Base-by-base conservation (phyloP, 1,140 invertebrate species). In the Danaus melanippus region DNA sequence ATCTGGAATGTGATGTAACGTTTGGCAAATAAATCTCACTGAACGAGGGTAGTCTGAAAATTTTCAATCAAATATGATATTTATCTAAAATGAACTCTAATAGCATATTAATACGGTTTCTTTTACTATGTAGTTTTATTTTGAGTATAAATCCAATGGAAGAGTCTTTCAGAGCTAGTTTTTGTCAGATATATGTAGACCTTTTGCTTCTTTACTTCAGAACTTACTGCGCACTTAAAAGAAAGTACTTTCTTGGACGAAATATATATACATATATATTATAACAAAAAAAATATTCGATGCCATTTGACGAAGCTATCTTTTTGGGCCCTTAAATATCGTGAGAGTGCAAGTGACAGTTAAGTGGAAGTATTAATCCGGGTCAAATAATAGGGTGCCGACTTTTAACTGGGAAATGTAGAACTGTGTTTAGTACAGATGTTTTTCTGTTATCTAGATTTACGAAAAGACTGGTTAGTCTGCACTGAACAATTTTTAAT, bases 1-100 rank as follows among this genome's bases (percentile, higher is more conserved):
- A 75, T 76, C 69, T 69, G 69, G 71, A 68, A 57, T 71, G 58
- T 63, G 67, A 67, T 73, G 71, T 78, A 74, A 74, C 72, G 67
- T 63, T 69, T 69, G 66, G 64, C 69, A 76, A 74, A 74, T 69
- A 71, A 70, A 67, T 70, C 51, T 69, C 58, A 46, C 50, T 50
- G 44, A 59, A 67, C 68, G 62, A 63, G 64, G 64, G 72, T 50
- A 58, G 53, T 60, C 53, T 32, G 43, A 58, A 59, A 67, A 63
- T 74, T 71, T 67, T 50, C 8, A 41, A 10, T 12, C 2, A 40
- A 15, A 42, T n/a, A 45, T 47, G 32, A 7, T 50, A 10, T 50
- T 56, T 8, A 45, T 40, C 0, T 10, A 65, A 55, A 53, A 32
- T 55, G 12, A 32, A 47, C 48, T 15, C 15, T 58, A 12, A n/a